Evolutionary conservation across 2,888 invertebrate species (phyloP).

Genomic region (Phoenoteleia sp.): DNA sequence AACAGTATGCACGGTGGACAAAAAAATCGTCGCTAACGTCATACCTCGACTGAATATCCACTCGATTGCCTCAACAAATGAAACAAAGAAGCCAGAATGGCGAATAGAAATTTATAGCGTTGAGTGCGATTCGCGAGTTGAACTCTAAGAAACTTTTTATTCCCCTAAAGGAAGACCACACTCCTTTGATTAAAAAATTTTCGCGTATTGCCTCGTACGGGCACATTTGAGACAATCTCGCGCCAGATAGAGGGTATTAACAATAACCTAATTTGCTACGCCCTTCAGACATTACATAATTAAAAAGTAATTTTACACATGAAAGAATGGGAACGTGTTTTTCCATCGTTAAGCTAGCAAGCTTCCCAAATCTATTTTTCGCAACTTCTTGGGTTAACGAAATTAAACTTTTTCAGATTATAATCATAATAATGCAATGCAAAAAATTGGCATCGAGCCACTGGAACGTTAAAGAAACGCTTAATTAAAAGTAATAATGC

Average conservation of each 20-base stretch:
- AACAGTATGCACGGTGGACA: not conserved
- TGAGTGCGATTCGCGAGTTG: not conserved
- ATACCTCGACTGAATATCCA: not conserved
- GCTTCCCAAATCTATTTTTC: not conserved
- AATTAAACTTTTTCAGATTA: slow-evolving; percentile 20
- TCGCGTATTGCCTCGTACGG: slow-evolving; percentile 9
- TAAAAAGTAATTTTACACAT: slow-evolving; percentile 20
- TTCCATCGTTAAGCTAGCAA: not conserved
- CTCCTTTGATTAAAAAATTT: not conserved
- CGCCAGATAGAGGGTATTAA: slow-evolving; percentile 6
- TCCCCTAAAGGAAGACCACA: not conserved
- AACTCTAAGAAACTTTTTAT: not conserved
- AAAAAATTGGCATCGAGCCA: slow-evolving; percentile 24
- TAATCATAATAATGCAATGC: slow-evolving; percentile 8
- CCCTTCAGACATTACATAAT: slow-evolving; percentile 25
- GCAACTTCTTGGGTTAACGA: slow-evolving; percentile 1
- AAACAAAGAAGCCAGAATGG: not conserved
- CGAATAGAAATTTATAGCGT: not conserved
- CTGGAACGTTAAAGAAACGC: not conserved
- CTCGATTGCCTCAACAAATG: slow-evolving; percentile 1
- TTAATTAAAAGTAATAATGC: slow-evolving; percentile 15
- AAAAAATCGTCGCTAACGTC: not conserved
- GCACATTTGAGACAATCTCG: no score
- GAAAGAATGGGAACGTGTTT: slow-evolving; percentile 19
- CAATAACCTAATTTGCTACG: slow-evolving; percentile 5